Evolutionary conservation across 2,113 vertebrate genomes (phyloP).

Genomic region (Otus sunia): DNA sequence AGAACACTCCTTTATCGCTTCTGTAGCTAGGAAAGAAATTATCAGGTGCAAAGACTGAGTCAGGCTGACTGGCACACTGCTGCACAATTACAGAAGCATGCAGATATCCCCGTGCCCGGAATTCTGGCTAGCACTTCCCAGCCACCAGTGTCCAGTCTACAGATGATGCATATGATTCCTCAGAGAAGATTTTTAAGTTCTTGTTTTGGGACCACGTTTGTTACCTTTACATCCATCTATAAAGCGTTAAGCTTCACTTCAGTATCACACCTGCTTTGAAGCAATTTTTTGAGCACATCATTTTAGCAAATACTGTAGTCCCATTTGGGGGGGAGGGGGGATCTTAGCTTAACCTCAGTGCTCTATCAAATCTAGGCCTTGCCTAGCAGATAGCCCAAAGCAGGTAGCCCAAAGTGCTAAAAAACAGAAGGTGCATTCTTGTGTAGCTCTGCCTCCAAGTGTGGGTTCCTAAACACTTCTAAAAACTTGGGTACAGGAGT

Average conservation of each 20-base stretch:
- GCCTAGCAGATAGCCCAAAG: not conserved
- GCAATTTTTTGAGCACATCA: not conserved
- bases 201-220: not conserved
- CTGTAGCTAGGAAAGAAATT: not conserved
- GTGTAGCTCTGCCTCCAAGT: not conserved
- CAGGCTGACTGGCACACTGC: not conserved
- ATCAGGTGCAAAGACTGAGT: not conserved
- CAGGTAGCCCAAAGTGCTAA: not conserved
- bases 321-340: not conserved
- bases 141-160: not conserved
- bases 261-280: not conserved
- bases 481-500: not conserved
- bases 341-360: not conserved
- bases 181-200: not conserved
- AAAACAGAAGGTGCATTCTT: not conserved
- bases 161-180: fast-evolving
- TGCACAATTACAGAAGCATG: not conserved
- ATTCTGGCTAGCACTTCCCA: not conserved
- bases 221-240: not conserved
- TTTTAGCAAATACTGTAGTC: not conserved
- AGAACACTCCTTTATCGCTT: not conserved
- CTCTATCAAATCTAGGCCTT: not conserved
- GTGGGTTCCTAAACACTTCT: not conserved
- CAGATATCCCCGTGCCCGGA: fast-evolving
- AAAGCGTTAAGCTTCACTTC: not conserved